Percentiles rank a stretch among this genome's conserved stretches.
phyloP scores from a whole-genome alignment of 2,797 vertebrate species.

The Linurgus olivaceus region DNA sequence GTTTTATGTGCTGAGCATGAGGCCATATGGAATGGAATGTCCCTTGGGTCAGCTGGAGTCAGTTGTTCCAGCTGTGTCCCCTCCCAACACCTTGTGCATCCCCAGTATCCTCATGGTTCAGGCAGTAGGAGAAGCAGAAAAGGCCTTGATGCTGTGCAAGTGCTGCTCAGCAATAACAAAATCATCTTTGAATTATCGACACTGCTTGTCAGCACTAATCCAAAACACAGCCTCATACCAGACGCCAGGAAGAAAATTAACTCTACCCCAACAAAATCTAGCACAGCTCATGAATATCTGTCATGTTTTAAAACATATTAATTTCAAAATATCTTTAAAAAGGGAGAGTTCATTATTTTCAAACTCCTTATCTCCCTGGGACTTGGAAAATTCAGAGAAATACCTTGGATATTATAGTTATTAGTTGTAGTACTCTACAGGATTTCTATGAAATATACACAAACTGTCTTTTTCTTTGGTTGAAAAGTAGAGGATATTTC shows the following conservation, averaged over 20 bases:
- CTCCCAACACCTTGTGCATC: background rate
- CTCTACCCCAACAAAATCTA: background rate
- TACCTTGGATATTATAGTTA: background rate
- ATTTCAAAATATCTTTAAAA: background rate
- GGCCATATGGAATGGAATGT: background rate
- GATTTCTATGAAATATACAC: background rate
- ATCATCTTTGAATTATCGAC: background rate
- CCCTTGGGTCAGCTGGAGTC: background rate
- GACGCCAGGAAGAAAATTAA: background rate
- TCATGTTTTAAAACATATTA: background rate
- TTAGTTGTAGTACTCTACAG: accelerated
- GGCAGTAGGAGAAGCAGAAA: background rate
- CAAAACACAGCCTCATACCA: background rate
- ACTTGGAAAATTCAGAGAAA: background rate
- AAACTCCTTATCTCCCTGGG: background rate
- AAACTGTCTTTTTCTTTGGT: background rate
- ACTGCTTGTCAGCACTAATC: background rate
- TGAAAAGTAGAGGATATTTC: background rate
- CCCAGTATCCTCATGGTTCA: accelerated
- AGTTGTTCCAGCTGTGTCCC: background rate
- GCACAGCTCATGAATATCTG: background rate
- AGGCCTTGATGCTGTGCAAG: background rate
- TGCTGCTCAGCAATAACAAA: background rate
- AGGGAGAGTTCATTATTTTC: background rate
- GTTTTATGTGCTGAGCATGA: background rate